These are phyloP conservation scores for Drymonia ruficornis DNA, from an alignment of 2,888 invertebrate genomes.

Conservation along the genomic window DNA sequence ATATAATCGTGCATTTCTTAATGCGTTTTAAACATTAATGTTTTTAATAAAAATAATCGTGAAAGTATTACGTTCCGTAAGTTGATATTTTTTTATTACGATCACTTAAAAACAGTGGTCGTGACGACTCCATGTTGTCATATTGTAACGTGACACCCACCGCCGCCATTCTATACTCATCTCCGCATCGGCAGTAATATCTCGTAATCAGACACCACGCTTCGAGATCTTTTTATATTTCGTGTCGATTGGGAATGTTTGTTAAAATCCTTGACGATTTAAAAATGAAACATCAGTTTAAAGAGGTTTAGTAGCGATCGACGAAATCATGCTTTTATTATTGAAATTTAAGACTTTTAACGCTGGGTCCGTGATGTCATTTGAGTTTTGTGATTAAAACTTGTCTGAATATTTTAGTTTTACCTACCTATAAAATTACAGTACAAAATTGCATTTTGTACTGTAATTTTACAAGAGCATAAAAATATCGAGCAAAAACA, in stretches of 20 bases:
- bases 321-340: neutral
- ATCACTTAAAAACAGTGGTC: constrained; percentile 16
- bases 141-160: constrained; percentile 40
- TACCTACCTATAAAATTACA: no score
- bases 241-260: constrained; percentile 27
- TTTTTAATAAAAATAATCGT: neutral
- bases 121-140: constrained; percentile 36
- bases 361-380: neutral
- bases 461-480: no score
- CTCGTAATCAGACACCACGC: constrained; percentile 46
- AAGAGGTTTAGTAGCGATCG: neutral
- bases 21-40: neutral
- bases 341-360: neutral
- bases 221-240: constrained; percentile 25
- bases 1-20: no score
- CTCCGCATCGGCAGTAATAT: constrained; percentile 45
- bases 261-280: constrained; percentile 39
- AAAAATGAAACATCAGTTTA: constrained; percentile 14
- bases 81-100: constrained; percentile 21
- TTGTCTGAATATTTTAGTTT: no score
- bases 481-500: no score
- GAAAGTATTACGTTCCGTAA: neutral
- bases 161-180: constrained; percentile 35
- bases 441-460: no score
- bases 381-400: neutral